These are phyloP conservation scores for Poeciliopsis occidentalis DNA, from an alignment of 2,113 vertebrate species.

Conservation along the genomic window DNA sequence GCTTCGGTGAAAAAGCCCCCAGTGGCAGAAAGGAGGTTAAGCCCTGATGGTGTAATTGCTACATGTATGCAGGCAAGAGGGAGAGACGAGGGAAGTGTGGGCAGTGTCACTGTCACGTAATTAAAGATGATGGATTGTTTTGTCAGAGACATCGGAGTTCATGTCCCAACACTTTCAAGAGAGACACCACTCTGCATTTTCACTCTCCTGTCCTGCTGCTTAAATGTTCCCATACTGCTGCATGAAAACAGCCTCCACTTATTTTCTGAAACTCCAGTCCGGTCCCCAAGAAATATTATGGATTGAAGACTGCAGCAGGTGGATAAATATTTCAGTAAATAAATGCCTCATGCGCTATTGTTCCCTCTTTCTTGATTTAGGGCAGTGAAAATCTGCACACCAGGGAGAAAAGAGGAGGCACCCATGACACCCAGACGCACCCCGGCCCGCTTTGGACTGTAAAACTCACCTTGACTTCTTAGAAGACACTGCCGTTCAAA, in stretches of 20 bases:
- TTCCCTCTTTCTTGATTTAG: constrained; percentile 67
- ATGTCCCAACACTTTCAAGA: constrained; percentile 53
- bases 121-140: constrained; percentile 82
- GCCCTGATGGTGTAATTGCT: constrained; percentile 73
- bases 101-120: constrained; percentile 73
- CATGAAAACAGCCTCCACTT: not conserved
- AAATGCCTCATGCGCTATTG: not conserved
- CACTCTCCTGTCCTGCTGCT: constrained; percentile 17
- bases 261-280: not conserved
- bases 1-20: not conserved
- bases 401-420: constrained; percentile 91
- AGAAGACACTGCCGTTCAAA: not conserved
- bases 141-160: constrained; percentile 70
- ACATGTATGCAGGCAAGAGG: constrained; percentile 34
- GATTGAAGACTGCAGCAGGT: not conserved
- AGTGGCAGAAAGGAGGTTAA: constrained; percentile 62
- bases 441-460: constrained; percentile 93
- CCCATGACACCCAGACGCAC: constrained; percentile 92
- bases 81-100: constrained; percentile 50
- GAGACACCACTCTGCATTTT: constrained; percentile 55
- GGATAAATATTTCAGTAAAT: not conserved
- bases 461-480: not conserved
- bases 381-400: constrained; percentile 92
- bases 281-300: constrained; percentile 4
- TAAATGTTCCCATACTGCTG: constrained; percentile 25